Base-by-base conservation (phyloP, 2,888 invertebrate genomes). In the Periphyllus acericola region DNA sequence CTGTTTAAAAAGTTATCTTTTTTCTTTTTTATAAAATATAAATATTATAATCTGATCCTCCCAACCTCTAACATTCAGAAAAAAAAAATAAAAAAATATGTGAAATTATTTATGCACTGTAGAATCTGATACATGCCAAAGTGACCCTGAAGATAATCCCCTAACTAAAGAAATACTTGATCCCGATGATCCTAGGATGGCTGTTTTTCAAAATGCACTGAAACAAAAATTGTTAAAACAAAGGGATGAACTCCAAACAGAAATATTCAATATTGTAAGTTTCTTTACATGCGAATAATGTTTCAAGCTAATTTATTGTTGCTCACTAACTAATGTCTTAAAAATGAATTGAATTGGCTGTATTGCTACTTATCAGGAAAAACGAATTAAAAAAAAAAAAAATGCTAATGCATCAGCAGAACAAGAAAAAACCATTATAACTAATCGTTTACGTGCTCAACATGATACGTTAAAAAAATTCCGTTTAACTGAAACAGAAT, bases 101-200 rank as follows among this genome's bases (percentile, higher is more conserved):
- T 25, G 46, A 19, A 29, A 4, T 66, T 29, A n/a, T n/a, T n/a
- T n/a, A n/a, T n/a, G n/a, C n/a, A n/a, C 8, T 75, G 8, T 68
- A 34, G 84, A 78, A 52, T 19, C 21, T 25, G 75, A 60, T 60
- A 40, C 14, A 29, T 52, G n/a, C 1, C 25, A 25, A 78, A 55
- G 52, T 0, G 40, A 55, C 55, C 66, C 55, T 32, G 71, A 85
- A 72, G 6, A 21, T 79, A 52, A 40, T 32, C 76, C 78, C 14
- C 52, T n/a, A 29, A 55, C 68, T 52, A 85, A 78, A 85, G 75
- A 85, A 71, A 34, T 95, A 60, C 91, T 96, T 89, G 94, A 95
- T 89, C 93, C 96, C 0, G 93, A 95, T 85, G 96, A 96, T 91
- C 95, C 95, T 0, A 92, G 96, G 79, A 94, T 96, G 93, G 93